Percentiles rank a stretch among this genome's conserved stretches.
Evolutionary conservation across 2,113 vertebrate species (phyloP).

Genomic region (Atherinomorus stipes): DNA sequence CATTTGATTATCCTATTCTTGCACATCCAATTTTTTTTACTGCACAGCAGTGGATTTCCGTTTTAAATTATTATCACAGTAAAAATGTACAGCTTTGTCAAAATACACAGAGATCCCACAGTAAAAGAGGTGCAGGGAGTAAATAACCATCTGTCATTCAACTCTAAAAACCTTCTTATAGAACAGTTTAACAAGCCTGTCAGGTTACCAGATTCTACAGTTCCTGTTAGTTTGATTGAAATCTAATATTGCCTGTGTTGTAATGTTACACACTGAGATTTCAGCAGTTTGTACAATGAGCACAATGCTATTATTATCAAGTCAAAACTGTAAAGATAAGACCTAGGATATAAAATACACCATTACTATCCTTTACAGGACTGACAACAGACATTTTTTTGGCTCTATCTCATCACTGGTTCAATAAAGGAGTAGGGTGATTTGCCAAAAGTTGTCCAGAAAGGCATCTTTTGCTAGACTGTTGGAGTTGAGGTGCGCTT

Average conservation of each 20-base stretch:
- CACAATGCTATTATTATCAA: neutral
- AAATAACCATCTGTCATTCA: neutral
- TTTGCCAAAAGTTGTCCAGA: neutral
- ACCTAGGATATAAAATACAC: neutral
- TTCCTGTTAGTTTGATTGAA: neutral
- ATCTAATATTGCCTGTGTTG: neutral
- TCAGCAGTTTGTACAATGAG: neutral
- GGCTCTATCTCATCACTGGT: neutral
- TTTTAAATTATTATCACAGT: too few relatives aligned
- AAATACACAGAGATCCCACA: neutral
- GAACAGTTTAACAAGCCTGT: neutral
- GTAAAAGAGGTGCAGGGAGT: neutral
- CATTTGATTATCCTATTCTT: too few relatives aligned
- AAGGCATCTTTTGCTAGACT: neutral
- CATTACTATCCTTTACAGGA: neutral
- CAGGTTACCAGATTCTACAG: neutral
- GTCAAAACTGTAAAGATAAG: conserved; percentile 4
- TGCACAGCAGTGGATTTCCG: too few relatives aligned
- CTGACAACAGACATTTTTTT: conserved; percentile 3
- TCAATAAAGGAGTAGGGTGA: conserved; percentile 1
- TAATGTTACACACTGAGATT: neutral
- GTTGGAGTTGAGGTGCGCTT: neutral
- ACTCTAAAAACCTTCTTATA: neutral
- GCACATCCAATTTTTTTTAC: too few relatives aligned
- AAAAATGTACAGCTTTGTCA: too few relatives aligned